A percentile compares a stretch with the other conserved stretches of the same genome.
phyloP scores from a whole-genome alignment of 2,797 vertebrate species.

The Sternotherus odoratus region DNA sequence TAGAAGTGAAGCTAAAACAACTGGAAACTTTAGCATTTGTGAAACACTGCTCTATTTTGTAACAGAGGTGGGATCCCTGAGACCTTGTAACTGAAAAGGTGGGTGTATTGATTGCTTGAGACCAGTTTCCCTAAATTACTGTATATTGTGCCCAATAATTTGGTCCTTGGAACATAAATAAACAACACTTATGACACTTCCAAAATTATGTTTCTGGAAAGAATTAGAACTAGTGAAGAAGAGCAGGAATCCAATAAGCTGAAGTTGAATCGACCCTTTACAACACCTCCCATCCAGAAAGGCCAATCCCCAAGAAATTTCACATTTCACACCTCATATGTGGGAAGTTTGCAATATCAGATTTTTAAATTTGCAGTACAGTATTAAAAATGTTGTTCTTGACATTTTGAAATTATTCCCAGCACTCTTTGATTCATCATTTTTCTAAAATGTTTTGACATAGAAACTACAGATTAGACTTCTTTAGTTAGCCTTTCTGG shows the following conservation, averaged over 20 bases:
- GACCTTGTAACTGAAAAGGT: not conserved
- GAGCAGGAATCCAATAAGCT: not conserved
- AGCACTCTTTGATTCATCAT: not conserved
- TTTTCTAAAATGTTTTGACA: not conserved
- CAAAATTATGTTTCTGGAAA: not conserved
- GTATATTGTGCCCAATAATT: not conserved
- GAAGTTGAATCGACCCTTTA: not conserved
- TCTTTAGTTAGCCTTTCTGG: not conserved
- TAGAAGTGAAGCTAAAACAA: not conserved
- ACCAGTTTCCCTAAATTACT: not conserved
- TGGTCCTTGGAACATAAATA: not conserved
- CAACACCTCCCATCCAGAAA: not conserved
- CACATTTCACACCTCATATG: not conserved
- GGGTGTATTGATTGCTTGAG: accelerated
- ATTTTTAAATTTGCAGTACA: not conserved
- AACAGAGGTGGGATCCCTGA: not conserved
- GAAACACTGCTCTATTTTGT: not conserved
- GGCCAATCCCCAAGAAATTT: not conserved
- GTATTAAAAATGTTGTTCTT: not conserved
- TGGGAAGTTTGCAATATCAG: not conserved
- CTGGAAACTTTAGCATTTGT: not conserved
- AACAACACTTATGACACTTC: not conserved
- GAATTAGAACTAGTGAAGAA: not conserved
- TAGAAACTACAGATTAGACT: not conserved
- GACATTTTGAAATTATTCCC: not conserved